phyloP scores from a whole-genome alignment of 2,113 vertebrate species.

The Zosterops japonicus region DNA sequence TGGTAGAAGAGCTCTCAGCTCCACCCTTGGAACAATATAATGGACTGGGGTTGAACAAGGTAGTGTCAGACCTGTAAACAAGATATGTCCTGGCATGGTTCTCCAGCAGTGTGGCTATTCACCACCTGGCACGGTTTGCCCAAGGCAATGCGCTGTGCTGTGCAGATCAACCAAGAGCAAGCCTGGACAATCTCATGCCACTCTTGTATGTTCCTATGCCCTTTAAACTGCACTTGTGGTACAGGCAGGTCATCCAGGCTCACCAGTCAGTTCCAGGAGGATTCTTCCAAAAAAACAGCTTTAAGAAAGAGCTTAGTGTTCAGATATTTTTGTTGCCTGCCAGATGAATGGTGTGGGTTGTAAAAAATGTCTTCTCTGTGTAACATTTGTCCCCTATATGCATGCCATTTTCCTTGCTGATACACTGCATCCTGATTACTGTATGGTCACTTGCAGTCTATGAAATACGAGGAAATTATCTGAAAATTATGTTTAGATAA shows the following conservation, averaged over 20 bases:
- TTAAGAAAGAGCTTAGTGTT: background rate
- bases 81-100: background rate
- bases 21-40: background rate
- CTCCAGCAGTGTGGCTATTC: background rate
- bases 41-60: background rate
- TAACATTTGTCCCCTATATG: background rate
- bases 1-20: background rate
- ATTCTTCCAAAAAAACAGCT: background rate
- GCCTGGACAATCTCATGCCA: background rate
- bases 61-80: background rate
- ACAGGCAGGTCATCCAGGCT: background rate
- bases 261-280: background rate
- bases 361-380: background rate
- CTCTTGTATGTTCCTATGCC: background rate
- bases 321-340: background rate
- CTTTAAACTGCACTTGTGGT: fast-evolving
- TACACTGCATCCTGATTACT: background rate
- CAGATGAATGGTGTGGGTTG: background rate
- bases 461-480: background rate
- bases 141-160: fast-evolving
- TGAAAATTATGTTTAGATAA: background rate
- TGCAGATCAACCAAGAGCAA: background rate
- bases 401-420: background rate
- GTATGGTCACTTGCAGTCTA: background rate
- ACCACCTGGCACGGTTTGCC: background rate